Evolutionary conservation across 1,140 invertebrate genomes (phyloP), one percentile per base, ranked within the genome.

Genomic region (Drosophila pallidifrons): DNA sequence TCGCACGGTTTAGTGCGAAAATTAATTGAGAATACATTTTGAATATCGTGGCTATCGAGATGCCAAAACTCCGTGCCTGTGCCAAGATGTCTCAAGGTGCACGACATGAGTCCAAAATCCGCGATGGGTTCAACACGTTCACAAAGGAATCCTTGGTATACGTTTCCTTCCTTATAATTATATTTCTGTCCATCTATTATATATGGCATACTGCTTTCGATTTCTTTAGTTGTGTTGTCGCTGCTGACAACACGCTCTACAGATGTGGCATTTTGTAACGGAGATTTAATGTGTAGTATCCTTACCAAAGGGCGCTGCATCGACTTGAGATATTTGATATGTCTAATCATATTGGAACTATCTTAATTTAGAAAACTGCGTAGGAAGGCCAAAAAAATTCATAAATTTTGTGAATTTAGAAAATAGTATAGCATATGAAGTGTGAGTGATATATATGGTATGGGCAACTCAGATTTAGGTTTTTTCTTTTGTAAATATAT

Each of bases 61-160:
- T 99, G 98, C 38, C 98, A 93, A 93, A 98, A 97, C 83, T 98
- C 94, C 0, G 97, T 97, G 67, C 96, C 96, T 0, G 97, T 97
- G 77, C 94, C 94, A 46, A 96, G 92, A 91, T 99, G 98, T 16
- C 94, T 93, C 13, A 99, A 93, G 51, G 94, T 93, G 25, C 97
- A 94, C 0, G 97, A 96, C 7, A 94, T 96, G 52, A 98, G 93
- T 71, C 95, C 95, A 81, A 98, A 96, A 68, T 96, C 96, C 13
- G 95, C 93, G 93, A 13, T 93, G 81, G 76, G 94, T 93, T 54
- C 51, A 0, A 95, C 82, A 59, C 95, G 93, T 30, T 94, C 94
- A 25, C 96, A 95, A 13, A 94, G 70, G 67, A 96, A 96, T 5
- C 95, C 95, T 77, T 95, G 93, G 32, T 95, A 91, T 2, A 93